Conservation (phyloP, 2,888 invertebrate species). For the Heliconius ismenius region DNA sequence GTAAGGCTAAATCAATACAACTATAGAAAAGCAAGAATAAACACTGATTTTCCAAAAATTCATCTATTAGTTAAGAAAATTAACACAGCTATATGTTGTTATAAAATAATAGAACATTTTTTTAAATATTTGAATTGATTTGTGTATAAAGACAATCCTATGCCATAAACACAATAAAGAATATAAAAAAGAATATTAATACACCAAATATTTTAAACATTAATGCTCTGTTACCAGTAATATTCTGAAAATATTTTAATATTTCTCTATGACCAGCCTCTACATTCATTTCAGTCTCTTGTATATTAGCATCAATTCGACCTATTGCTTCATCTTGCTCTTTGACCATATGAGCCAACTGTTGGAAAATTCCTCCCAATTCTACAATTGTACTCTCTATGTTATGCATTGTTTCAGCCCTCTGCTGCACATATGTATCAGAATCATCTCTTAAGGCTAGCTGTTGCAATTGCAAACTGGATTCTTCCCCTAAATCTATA, state of each 20-base stretch:
- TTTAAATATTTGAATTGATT: not conserved
- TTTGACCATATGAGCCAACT: slow-evolving; percentile 97
- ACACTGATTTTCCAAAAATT: no score
- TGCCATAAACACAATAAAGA: slow-evolving; percentile 98
- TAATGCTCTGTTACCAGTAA: slow-evolving; percentile 98
- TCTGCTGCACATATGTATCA: slow-evolving; percentile 93
- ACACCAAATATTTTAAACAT: slow-evolving; percentile 99
- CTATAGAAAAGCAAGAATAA: no score
- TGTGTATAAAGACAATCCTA: slow-evolving; percentile 55
- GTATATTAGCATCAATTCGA: slow-evolving; percentile 97
- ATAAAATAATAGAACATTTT: not conserved
- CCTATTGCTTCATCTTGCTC: slow-evolving; percentile 99
- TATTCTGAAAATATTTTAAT: slow-evolving; percentile 97
- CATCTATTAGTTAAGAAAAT: no score
- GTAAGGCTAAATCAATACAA: no score
- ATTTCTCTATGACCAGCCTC: slow-evolving; percentile 99
- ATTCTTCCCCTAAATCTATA: slow-evolving; percentile 89
- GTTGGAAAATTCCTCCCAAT: slow-evolving; percentile 98
- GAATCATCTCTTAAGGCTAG: slow-evolving; percentile 91
- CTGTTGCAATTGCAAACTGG: slow-evolving; percentile 82
- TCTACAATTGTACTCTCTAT: slow-evolving; percentile 99
- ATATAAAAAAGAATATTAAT: slow-evolving; percentile 98
- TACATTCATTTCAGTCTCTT: slow-evolving; percentile 97
- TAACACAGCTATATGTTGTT: no score
- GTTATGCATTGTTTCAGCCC: slow-evolving; percentile 99